Conservation (phyloP, 2,888 invertebrate species). For the Linnaemya tessellans region DNA sequence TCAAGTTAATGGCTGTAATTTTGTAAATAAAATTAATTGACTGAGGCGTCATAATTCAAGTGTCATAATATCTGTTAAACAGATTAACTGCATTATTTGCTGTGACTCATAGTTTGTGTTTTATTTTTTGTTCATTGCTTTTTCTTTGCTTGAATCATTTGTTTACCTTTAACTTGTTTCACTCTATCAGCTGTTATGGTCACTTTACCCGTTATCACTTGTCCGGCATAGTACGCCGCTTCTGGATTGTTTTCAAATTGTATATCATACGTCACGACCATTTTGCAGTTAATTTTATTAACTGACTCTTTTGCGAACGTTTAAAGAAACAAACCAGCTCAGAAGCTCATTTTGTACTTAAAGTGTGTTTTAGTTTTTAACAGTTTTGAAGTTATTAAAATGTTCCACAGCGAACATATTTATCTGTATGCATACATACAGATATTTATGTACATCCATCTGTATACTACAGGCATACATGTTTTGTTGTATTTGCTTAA, state of each 20-base stretch:
- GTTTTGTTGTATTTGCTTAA: background rate
- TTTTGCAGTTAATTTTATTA: slow-evolving; percentile 54
- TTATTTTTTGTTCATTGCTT: background rate
- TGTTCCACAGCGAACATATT: background rate
- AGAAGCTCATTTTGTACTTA: slow-evolving; percentile 24
- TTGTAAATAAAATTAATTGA: background rate
- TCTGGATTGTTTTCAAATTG: slow-evolving; percentile 78
- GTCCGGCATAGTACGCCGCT: slow-evolving; percentile 80
- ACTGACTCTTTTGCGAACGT: background rate
- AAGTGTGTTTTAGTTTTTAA: slow-evolving; percentile 22
- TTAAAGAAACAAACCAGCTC: background rate
- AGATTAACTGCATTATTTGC: background rate
- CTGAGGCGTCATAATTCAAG: background rate
- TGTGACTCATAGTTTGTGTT: slow-evolving; percentile 36
- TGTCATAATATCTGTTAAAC: background rate
- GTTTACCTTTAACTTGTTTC: slow-evolving; percentile 72
- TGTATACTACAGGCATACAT: background rate
- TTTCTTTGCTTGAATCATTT: no score
- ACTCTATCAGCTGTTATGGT: slow-evolving; percentile 75
- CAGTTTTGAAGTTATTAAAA: slow-evolving; percentile 13
- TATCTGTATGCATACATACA: background rate
- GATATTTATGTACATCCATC: background rate
- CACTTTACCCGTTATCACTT: slow-evolving; percentile 77
- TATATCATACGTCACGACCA: slow-evolving; percentile 79
- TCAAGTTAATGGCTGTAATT: slow-evolving; percentile 64